phyloP scores from a whole-genome alignment of 2,113 vertebrate species.

The Gila orcuttii region DNA sequence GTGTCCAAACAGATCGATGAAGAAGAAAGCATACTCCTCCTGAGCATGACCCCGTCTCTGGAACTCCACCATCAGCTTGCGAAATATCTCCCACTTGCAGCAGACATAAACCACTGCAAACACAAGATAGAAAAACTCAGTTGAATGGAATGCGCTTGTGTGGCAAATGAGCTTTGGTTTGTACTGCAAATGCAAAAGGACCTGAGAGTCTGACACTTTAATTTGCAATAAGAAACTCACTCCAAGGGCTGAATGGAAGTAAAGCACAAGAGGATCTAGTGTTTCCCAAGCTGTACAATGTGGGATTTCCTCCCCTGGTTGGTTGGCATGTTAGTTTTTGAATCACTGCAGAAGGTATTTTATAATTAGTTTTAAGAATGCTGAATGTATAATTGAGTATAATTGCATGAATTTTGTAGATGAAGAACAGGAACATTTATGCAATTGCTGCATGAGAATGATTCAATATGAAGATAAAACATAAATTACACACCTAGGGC shows the following conservation, averaged over 20 bases:
- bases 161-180: neutral
- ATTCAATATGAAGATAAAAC: too few species aligned
- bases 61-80: slow-evolving; percentile 84
- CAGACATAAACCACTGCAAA: slow-evolving; percentile 87
- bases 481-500: too few species aligned
- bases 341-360: neutral
- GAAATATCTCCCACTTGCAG: slow-evolving; percentile 80
- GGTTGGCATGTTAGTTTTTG: neutral
- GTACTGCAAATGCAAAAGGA: neutral
- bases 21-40: slow-evolving; percentile 88
- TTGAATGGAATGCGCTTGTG: neutral
- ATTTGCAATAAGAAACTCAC: slow-evolving; percentile 18
- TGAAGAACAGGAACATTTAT: neutral
- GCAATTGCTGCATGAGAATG: neutral
- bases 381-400: neutral
- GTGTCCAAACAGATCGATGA: slow-evolving; percentile 87
- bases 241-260: neutral
- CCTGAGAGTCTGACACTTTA: slow-evolving; percentile 1
- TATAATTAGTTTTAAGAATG: neutral
- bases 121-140: slow-evolving; percentile 4
- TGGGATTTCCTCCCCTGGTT: neutral
- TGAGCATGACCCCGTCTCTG: slow-evolving; percentile 70
- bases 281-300: neutral
- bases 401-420: neutral
- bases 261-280: neutral